Evolutionary conservation across 2,888 invertebrate species (phyloP).

Genomic region (Drosophila paranaensis): DNA sequence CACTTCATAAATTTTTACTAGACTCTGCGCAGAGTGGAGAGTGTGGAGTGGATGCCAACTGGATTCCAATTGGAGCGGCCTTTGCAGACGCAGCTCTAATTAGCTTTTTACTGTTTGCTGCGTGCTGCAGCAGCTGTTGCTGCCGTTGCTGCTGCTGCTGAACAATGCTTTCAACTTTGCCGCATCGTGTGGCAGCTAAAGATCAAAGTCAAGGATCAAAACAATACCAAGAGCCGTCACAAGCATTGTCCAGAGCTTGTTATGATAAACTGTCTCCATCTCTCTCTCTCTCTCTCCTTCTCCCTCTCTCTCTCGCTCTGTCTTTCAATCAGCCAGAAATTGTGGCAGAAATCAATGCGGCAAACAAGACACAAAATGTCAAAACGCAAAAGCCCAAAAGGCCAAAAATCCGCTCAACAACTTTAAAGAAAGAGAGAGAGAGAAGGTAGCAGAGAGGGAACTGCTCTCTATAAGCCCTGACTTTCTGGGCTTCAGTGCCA

Average conservation of each 20-base stretch:
- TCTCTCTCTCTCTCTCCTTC: background rate
- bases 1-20: slow-evolving; percentile 79
- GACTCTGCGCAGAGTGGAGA: slow-evolving; percentile 10
- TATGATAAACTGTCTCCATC: slow-evolving; percentile 68
- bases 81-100: slow-evolving; percentile 57
- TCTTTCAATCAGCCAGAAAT: slow-evolving; percentile 63
- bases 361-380: slow-evolving; percentile 63
- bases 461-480: slow-evolving; percentile 2
- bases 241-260: slow-evolving; percentile 65
- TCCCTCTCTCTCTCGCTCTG: background rate
- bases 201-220: slow-evolving; percentile 80
- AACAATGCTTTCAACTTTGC: slow-evolving; percentile 74
- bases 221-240: slow-evolving; percentile 43
- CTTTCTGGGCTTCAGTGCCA: slow-evolving; percentile 4
- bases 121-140: slow-evolving; percentile 49
- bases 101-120: slow-evolving; percentile 74
- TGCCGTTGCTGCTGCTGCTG: slow-evolving; percentile 45
- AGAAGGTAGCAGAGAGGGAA: no score
- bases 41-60: slow-evolving; percentile 4
- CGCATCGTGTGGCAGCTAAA: slow-evolving; percentile 72
- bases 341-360: slow-evolving; percentile 72
- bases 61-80: slow-evolving; percentile 40
- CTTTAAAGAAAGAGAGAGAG: slow-evolving; percentile 32
- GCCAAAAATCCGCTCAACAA: slow-evolving; percentile 43
- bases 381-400: slow-evolving; percentile 57